These are phyloP conservation scores for Drosophila trichaetosa DNA, from an alignment of 2,888 invertebrate species.

Conservation along the genomic window DNA sequence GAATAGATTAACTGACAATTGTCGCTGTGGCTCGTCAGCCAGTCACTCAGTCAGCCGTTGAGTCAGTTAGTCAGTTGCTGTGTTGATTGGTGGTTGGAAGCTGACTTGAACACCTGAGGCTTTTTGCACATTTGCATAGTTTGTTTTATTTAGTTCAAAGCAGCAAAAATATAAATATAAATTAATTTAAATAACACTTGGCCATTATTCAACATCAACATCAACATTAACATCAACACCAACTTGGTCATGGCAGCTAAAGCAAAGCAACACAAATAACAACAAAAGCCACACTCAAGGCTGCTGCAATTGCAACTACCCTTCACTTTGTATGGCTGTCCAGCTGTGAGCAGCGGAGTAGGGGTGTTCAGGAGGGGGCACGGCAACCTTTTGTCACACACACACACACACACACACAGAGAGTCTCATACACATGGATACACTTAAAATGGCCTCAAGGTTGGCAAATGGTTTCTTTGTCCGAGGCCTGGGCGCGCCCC, in stretches of 20 bases:
- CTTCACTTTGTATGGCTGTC: constrained; percentile 63
- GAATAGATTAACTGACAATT: constrained; percentile 79
- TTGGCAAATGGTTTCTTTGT: constrained; percentile 72
- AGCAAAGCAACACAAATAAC: constrained; percentile 5
- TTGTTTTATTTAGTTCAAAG: constrained; percentile 72
- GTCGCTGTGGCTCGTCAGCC: constrained; percentile 47
- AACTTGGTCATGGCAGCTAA: constrained; percentile 58
- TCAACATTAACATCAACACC: constrained; percentile 35
- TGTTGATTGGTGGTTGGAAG: constrained; percentile 6
- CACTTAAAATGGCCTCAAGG: constrained; percentile 56
- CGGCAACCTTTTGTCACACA: constrained; percentile 51
- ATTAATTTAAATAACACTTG: constrained; percentile 77
- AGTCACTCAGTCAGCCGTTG: constrained; percentile 1
- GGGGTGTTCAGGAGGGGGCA: constrained; percentile 13
- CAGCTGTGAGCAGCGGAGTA: neutral
- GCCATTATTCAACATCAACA: constrained; percentile 68
- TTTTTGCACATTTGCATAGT: constrained; percentile 71
- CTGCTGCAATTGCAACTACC: constrained; percentile 70
- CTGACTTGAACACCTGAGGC: constrained; percentile 64
- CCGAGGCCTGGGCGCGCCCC: constrained; percentile 64
- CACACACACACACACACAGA: neutral
- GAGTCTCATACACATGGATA: neutral
- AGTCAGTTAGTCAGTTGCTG: neutral
- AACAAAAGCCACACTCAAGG: constrained; percentile 56
- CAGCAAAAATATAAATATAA: constrained; percentile 61